Percentiles rank a stretch among this genome's conserved stretches.
Conservation (phyloP, 1,140 invertebrate genomes). For the Macrocentrus cingulum region DNA sequence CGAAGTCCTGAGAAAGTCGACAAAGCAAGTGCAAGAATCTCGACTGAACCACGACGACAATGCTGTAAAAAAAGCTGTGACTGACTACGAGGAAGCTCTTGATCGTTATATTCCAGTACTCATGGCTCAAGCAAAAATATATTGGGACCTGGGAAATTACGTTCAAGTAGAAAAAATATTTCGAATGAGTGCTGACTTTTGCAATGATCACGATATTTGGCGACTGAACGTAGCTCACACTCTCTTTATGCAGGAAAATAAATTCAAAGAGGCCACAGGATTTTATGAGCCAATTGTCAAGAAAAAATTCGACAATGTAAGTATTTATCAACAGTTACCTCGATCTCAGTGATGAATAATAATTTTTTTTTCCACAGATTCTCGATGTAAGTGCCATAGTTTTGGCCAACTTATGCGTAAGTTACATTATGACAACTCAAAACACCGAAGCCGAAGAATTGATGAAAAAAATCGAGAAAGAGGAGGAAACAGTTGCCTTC, state of each 20-base stretch:
- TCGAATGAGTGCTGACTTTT: slow-evolving; percentile 96
- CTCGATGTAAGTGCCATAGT: slow-evolving; percentile 95
- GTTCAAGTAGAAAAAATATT: slow-evolving; percentile 92
- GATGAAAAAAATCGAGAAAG: slow-evolving; percentile 98
- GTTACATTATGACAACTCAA: slow-evolving; percentile 98
- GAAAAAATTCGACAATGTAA: slow-evolving; percentile 91
- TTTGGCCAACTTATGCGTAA: slow-evolving; percentile 96
- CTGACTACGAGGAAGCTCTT: slow-evolving; percentile 91
- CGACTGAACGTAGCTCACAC: slow-evolving; percentile 98
- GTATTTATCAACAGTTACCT: slow-evolving; percentile 23
- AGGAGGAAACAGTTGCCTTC: slow-evolving; percentile 90
- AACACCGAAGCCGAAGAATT: slow-evolving; percentile 99
- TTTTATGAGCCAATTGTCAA: slow-evolving; percentile 99
- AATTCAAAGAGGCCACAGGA: slow-evolving; percentile 96
- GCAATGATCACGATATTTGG: slow-evolving; percentile 96
- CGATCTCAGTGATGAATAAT: slow-evolving; percentile 10
- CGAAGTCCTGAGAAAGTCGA: slow-evolving; percentile 86
- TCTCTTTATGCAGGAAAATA: slow-evolving; percentile 98
- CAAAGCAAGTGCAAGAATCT: slow-evolving; percentile 91
- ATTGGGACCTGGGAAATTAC: slow-evolving; percentile 98
- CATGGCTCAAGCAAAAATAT: slow-evolving; percentile 99
- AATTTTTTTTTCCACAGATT: slow-evolving; percentile 65
- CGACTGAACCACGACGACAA: slow-evolving; percentile 85
- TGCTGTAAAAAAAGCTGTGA: slow-evolving; percentile 84
- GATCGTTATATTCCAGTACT: slow-evolving; percentile 91